phyloP scores from a whole-genome alignment of 2,888 invertebrate genomes.

The Ichneumoninae sp. region DNA sequence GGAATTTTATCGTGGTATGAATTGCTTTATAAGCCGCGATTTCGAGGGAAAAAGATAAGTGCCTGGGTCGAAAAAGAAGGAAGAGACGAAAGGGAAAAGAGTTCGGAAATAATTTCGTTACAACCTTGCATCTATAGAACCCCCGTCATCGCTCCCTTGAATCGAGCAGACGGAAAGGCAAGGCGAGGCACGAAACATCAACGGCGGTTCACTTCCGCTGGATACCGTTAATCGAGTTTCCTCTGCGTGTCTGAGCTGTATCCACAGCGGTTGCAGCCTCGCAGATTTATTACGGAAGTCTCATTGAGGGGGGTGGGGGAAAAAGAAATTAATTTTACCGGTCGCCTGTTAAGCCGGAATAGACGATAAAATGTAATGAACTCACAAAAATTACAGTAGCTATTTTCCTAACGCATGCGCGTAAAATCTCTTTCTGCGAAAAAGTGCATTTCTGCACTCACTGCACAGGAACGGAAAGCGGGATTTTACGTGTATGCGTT shows the following conservation, averaged over 20 bases:
- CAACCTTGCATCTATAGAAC: constrained; percentile 11
- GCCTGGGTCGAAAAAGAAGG: background rate
- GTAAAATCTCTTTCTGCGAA: background rate
- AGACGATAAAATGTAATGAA: background rate
- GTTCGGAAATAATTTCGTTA: constrained; percentile 50
- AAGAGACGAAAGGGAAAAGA: constrained; percentile 1
- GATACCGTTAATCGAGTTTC: constrained; percentile 56
- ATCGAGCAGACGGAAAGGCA: constrained; percentile 26
- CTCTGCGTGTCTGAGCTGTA: constrained; percentile 39
- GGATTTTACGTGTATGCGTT: too few relatives aligned
- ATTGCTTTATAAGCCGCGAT: background rate
- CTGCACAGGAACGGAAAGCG: too few relatives aligned
- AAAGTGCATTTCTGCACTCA: too few relatives aligned
- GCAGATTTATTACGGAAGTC: constrained; percentile 58
- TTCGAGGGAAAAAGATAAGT: background rate
- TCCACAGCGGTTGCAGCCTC: constrained; percentile 55
- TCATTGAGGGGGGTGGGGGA: constrained; percentile 38
- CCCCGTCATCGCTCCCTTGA: constrained; percentile 31
- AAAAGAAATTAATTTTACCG: background rate
- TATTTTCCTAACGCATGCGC: too few relatives aligned
- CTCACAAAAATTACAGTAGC: background rate
- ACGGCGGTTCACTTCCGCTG: constrained; percentile 14
- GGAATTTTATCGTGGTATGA: background rate
- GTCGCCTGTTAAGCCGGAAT: background rate
- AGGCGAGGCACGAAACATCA: background rate